These are phyloP conservation scores for Amphipoea lucens DNA, from an alignment of 2,888 invertebrate species.

Conservation along the genomic window DNA sequence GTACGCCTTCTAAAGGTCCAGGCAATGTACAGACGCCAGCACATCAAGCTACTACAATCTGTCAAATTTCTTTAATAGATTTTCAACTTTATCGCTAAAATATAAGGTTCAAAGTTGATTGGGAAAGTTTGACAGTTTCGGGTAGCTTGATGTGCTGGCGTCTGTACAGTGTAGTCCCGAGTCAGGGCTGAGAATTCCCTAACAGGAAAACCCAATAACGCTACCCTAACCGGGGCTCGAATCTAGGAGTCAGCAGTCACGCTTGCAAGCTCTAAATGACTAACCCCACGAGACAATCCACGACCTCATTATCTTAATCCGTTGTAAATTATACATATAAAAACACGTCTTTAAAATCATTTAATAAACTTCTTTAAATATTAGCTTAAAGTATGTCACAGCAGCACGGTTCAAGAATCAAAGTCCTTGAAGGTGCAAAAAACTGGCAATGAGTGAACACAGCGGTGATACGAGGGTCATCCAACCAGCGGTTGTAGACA, in stretches of 20 bases:
- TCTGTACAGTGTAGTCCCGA: no score
- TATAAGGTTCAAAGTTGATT: no score
- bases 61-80: no score
- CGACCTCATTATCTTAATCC: background rate
- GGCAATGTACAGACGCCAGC: no score
- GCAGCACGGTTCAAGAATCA: constrained; percentile 42
- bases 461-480: constrained; percentile 37
- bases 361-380: constrained; percentile 36
- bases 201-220: no score
- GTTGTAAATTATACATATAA: background rate
- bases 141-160: no score
- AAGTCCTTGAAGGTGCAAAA: constrained; percentile 47
- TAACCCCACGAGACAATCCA: background rate
- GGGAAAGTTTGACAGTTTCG: no score
- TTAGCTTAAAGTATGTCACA: constrained; percentile 38
- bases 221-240: background rate
- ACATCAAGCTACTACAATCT: no score
- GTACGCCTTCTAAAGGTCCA: no score
- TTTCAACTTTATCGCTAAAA: no score
- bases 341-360: constrained; percentile 2
- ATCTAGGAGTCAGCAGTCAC: background rate
- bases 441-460: constrained; percentile 18
- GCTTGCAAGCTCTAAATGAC: background rate
- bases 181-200: no score
- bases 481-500: background rate